Base-by-base conservation (phyloP, 2,113 vertebrate genomes). In the Ramphastos sulfuratus region DNA sequence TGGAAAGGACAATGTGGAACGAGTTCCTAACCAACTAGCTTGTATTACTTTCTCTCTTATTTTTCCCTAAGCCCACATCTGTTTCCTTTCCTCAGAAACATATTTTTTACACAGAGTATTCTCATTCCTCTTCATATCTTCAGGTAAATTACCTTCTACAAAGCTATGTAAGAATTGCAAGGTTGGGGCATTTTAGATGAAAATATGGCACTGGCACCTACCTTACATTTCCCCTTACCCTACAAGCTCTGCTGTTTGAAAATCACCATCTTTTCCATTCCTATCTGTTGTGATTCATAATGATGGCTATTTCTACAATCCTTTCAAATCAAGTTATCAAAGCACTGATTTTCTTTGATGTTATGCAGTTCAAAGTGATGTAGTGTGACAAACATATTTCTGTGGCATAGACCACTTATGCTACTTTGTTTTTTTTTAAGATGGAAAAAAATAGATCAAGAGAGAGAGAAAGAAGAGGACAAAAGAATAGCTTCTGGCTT, bases 261-360 rank as follows among this genome's bases (percentile, higher is more conserved):
- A 93, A 89, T 82, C 91, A 78, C 67, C 92, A 84, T 87, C 82
- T 76, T 82, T 81, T 74, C 75, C 64, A 81, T 85, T 91, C 87
- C 87, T 82, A 91, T 90, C 90, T 89, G 82, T 74, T 96, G 74
- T 95, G 93, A 95, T 93, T 96, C 94, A 97, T 92, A 95, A 96
- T 95, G 87, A 88, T 81, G 92, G 86, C 90, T 96, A 95, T 97
- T 97, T 96, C 95, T 84, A 91, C 85, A 92, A 95, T 86, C 94
- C 95, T 94, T 97, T 97, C 95, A 97, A 96, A 96, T 96, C 73
- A 93, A 90, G 83, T 93, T 96, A 96, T 96, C 96, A 97, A 97
- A 97, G 96, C 91, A 93, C 78, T 94, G 90, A 94, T 96, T 94
- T 92, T 87, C 96, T 97, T 97, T 97, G 97, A 97, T 96, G 94